phyloP scores from a whole-genome alignment of 2,888 invertebrate genomes.

The Volucella zonaria region DNA sequence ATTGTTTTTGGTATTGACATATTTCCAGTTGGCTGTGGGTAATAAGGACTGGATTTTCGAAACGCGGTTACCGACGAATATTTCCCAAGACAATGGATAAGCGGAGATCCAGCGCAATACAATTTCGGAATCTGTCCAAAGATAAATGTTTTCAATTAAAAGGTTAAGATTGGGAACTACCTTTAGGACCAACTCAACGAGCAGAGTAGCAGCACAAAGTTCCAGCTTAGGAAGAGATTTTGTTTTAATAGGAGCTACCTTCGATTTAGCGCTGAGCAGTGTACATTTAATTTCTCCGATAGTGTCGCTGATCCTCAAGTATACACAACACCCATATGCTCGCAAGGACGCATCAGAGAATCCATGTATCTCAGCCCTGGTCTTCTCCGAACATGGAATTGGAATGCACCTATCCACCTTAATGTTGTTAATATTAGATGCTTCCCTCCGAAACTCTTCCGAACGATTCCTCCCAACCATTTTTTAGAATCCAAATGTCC shows the following conservation, averaged over 20 bases:
- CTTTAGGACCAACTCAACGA: not conserved
- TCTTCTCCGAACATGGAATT: not conserved
- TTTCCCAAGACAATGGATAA: too few relatives aligned
- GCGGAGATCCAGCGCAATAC: too few relatives aligned
- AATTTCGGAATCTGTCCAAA: too few relatives aligned
- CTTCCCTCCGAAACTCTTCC: not conserved
- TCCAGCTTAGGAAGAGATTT: not conserved
- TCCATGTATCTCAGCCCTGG: constrained; percentile 8
- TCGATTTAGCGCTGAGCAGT: constrained; percentile 5
- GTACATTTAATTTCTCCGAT: too few relatives aligned
- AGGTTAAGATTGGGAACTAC: not conserved
- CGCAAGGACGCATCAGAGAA: constrained; percentile 28
- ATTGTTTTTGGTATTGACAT: too few relatives aligned
- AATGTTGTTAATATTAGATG: not conserved
- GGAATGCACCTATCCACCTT: not conserved
- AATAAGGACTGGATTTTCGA: too few relatives aligned
- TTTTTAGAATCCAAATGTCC: constrained; percentile 10
- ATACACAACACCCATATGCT: constrained; percentile 21
- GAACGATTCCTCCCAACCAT: constrained; percentile 5
- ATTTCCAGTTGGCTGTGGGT: too few relatives aligned
- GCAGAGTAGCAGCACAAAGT: not conserved
- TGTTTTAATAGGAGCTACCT: not conserved
- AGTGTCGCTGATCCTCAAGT: too few relatives aligned
- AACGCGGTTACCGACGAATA: too few relatives aligned
- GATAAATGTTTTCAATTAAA: not conserved